A percentile compares a stretch with the other conserved stretches of the same genome.
Evolutionary conservation across 2,113 vertebrate genomes (phyloP).

Genomic region (Glaucomys volans): DNA sequence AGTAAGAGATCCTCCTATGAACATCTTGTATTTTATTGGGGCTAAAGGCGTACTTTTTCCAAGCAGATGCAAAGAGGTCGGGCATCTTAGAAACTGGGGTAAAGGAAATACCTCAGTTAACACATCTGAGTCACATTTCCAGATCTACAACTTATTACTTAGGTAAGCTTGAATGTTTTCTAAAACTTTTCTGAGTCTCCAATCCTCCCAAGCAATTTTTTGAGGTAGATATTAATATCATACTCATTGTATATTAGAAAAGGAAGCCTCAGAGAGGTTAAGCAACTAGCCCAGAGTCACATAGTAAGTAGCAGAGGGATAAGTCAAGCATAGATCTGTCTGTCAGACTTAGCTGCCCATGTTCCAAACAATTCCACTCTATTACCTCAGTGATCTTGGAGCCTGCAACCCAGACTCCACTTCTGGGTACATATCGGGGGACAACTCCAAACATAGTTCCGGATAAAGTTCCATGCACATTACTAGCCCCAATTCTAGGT

Average conservation of each 20-base stretch:
- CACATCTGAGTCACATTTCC: conserved; percentile 9
- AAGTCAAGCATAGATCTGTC: conserved; percentile 13
- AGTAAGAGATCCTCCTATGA: background rate
- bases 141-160: conserved; percentile 8
- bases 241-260: background rate
- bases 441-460: background rate
- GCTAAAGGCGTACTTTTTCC: background rate
- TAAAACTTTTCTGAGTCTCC: conserved; percentile 11
- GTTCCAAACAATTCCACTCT: background rate
- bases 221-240: conserved; percentile 24
- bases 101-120: background rate
- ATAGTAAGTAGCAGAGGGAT: background rate
- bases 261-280: conserved; percentile 12
- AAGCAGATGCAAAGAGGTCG: background rate
- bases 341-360: background rate
- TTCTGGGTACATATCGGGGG: background rate
- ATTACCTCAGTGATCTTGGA: conserved; percentile 55
- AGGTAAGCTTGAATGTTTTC: background rate
- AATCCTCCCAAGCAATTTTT: background rate
- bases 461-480: background rate
- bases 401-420: background rate
- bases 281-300: background rate
- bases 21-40: background rate
- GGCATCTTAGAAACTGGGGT: background rate
- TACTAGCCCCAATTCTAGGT: background rate